These are phyloP conservation scores for Monodelphis domestica DNA, from an alignment of 2,797 vertebrate species.

Conservation along the genomic window DNA sequence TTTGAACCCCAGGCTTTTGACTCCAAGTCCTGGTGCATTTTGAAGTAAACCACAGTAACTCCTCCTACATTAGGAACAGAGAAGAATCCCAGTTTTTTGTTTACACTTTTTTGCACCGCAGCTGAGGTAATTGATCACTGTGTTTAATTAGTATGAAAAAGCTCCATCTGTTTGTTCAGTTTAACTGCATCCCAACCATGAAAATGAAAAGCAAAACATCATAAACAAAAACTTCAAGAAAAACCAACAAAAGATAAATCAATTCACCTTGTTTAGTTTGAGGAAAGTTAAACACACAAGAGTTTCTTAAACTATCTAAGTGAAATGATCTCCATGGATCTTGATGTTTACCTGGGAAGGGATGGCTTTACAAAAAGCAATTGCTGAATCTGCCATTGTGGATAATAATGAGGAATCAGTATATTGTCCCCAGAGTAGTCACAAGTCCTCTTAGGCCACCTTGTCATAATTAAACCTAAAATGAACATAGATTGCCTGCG, in stretches of 20 bases:
- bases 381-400: neutral
- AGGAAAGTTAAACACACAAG: slow-evolving; percentile 44
- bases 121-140: slow-evolving; percentile 76
- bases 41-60: neutral
- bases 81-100: slow-evolving; percentile 36
- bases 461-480: neutral
- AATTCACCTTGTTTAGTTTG: slow-evolving; percentile 41
- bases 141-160: slow-evolving; percentile 74
- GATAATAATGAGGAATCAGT: neutral
- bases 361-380: neutral
- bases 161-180: slow-evolving; percentile 77
- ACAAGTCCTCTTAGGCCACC: neutral
- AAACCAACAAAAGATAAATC: slow-evolving; percentile 29
- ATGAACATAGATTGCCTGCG: neutral
- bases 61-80: slow-evolving; percentile 4
- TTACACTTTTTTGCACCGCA: slow-evolving; percentile 64
- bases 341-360: slow-evolving; percentile 1
- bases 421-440: neutral
- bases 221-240: slow-evolving; percentile 60
- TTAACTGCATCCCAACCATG: slow-evolving; percentile 64
- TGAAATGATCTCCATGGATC: neutral
- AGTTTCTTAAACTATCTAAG: neutral
- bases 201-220: slow-evolving; percentile 67
- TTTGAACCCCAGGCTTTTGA: neutral
- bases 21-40: neutral